These are phyloP conservation scores for Cerastis rubricosa DNA, from an alignment of 2,888 invertebrate genomes.

Conservation along the genomic window DNA sequence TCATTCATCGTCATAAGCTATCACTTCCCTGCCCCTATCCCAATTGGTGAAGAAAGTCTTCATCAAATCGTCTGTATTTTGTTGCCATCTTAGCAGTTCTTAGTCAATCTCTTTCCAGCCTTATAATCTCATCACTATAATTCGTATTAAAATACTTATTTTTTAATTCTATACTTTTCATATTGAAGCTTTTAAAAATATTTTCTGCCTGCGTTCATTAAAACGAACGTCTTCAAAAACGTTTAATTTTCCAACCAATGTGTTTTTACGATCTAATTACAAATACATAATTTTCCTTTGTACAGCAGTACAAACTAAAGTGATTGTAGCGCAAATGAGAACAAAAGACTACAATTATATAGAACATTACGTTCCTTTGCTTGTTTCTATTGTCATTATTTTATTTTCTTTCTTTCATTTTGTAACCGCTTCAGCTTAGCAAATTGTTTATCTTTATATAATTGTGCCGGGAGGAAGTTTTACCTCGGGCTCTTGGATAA, in stretches of 20 bases:
- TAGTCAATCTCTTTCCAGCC: neutral
- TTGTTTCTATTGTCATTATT: slow-evolving; percentile 51
- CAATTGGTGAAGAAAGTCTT: neutral
- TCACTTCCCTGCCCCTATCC: neutral
- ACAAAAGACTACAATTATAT: slow-evolving; percentile 56
- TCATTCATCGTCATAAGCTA: neutral
- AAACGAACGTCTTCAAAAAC: slow-evolving; percentile 22
- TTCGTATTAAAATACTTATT: no score
- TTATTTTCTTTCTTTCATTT: slow-evolving; percentile 43
- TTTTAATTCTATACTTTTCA: neutral
- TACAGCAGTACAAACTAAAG: slow-evolving; percentile 32
- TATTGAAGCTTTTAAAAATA: neutral
- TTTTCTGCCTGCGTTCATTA: neutral
- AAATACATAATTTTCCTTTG: slow-evolving; percentile 43
- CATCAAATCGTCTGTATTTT: neutral
- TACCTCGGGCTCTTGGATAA: slow-evolving; percentile 18
- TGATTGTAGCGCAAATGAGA: slow-evolving; percentile 44
- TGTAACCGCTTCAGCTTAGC: slow-evolving; percentile 26
- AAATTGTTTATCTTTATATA: slow-evolving; percentile 45
- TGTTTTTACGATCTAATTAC: slow-evolving; percentile 44
- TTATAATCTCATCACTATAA: neutral
- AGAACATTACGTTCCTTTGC: slow-evolving; percentile 32
- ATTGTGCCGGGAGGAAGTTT: slow-evolving; percentile 42
- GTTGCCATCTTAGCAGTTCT: neutral
- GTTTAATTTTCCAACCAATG: slow-evolving; percentile 34